These are phyloP conservation scores for Rafetus swinhoei DNA, from an alignment of 2,113 vertebrate species.

Conservation along the genomic window DNA sequence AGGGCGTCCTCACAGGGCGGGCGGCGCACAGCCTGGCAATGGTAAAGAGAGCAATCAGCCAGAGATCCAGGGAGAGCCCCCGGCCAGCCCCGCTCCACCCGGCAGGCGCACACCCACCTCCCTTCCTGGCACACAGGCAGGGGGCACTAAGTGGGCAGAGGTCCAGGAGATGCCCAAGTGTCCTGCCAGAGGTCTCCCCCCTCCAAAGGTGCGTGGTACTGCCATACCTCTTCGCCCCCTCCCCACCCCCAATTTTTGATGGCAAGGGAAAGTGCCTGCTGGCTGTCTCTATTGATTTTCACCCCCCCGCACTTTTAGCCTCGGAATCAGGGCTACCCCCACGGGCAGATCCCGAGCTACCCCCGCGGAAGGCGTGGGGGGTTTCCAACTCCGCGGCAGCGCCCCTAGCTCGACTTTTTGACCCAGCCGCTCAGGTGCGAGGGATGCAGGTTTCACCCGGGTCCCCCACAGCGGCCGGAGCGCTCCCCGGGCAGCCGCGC, in stretches of 20 bases:
- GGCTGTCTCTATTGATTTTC: neutral
- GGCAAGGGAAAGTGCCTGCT: neutral
- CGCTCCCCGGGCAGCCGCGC: too few relatives aligned
- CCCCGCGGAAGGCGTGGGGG: rapidly evolving
- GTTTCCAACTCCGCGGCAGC: neutral
- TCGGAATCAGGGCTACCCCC: too few relatives aligned
- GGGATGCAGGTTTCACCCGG: neutral
- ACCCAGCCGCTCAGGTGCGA: neutral
- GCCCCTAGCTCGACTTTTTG: neutral
- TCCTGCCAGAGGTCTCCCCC: too few relatives aligned
- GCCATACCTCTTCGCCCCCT: neutral
- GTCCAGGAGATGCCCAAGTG: neutral
- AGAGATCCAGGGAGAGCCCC: neutral
- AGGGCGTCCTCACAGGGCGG: slow-evolving; percentile 59
- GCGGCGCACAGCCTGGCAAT: slow-evolving; percentile 65
- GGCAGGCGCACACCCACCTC: neutral
- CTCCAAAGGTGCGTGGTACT: neutral
- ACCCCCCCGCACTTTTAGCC: neutral
- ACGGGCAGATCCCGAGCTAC: neutral
- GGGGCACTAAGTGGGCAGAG: neutral
- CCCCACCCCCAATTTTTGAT: neutral
- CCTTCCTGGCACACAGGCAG: neutral
- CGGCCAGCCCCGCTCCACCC: neutral
- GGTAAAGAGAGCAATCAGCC: slow-evolving; percentile 48
- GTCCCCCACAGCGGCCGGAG: neutral